Evolutionary conservation across 1,140 invertebrate species (phyloP), one percentile per base, ranked within the genome.

Genomic region (Lutraria rhynchaena): DNA sequence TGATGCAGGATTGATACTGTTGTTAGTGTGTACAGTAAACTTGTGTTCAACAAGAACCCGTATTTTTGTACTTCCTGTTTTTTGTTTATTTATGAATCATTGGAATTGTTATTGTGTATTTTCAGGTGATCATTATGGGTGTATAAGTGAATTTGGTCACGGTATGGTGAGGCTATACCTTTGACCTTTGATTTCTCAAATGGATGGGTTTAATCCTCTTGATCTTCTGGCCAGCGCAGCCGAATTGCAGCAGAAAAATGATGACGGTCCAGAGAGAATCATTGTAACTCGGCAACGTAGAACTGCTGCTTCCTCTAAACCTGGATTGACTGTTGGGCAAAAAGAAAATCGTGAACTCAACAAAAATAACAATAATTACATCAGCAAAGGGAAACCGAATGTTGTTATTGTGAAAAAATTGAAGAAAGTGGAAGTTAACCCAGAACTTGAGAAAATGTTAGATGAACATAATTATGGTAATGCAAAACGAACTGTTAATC

Each of bases 221-320:
- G 89, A 90, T 70, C 84, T 91, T 13, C 81, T 91, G 53, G 90
- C 90, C 31, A 86, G 87, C 67, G 88, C 90, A 71, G 90, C 90
- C 27, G 87, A 85, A 37, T 83, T 89, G 3, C 82, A 88, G 53
- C 78, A 83, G 57, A 81, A 82, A 70, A 35, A 71, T 49, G 74
- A 81, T 69, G 46, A 51, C 24, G 73, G 75, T 55, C 53, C 69
- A 13, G 73, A 75, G 37, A 24, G 37, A 24, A 75, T 75, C 9
- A 60, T 75, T 15, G 29, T 75, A 7, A 63, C 73, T 44, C 37
- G 55, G 22, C 58, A 44, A 35, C n/a, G 44, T 22, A 67, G 63
- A 49, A 49, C 17, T 13, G 73, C 35, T 29, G 31, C 22, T 0
- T 61, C 46, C 22, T 27, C 17, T 37, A 33, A 29, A 15, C 15